Conservation (phyloP, 1,140 invertebrate species). For the Diorhabda elongata region DNA sequence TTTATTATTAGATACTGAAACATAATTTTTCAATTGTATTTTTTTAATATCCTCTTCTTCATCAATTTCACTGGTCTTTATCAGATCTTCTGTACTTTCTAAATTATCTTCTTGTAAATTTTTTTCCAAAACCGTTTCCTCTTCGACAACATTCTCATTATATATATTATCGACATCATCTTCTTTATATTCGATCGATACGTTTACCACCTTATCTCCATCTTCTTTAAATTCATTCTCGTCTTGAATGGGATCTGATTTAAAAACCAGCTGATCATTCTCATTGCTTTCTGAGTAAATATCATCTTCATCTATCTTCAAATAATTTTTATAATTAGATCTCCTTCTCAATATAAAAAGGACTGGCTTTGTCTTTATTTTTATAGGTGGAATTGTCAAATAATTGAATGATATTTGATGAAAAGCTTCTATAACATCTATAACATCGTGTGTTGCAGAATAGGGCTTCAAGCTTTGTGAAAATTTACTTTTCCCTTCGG, state of each 20-base stretch:
- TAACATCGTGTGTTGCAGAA: slow-evolving; percentile 64
- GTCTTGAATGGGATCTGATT: no score
- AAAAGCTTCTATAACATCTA: slow-evolving; percentile 76
- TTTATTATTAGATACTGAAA: no score
- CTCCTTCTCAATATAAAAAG: slow-evolving; percentile 71
- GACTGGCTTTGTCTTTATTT: slow-evolving; percentile 73
- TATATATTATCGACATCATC: no score
- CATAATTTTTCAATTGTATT: no score
- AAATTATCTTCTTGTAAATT: no score
- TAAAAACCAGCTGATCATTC: no score
- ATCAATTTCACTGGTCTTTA: no score
- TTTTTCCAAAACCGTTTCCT: no score
- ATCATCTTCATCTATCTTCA: slow-evolving; percentile 25
- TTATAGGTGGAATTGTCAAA: slow-evolving; percentile 69
- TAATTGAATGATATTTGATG: slow-evolving; percentile 76
- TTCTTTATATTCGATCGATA: no score
- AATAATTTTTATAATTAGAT: slow-evolving; percentile 39
- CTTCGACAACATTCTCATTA: no score
- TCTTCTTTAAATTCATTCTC: not conserved
- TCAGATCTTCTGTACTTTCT: no score
- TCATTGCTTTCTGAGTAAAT: not conserved
- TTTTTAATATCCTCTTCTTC: no score
- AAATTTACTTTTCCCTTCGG: slow-evolving; percentile 79
- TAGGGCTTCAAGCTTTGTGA: slow-evolving; percentile 68
- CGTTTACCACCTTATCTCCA: slow-evolving; percentile 6